Conservation (phyloP, 2,888 invertebrate genomes). For the Glaucopsyche alexis region DNA sequence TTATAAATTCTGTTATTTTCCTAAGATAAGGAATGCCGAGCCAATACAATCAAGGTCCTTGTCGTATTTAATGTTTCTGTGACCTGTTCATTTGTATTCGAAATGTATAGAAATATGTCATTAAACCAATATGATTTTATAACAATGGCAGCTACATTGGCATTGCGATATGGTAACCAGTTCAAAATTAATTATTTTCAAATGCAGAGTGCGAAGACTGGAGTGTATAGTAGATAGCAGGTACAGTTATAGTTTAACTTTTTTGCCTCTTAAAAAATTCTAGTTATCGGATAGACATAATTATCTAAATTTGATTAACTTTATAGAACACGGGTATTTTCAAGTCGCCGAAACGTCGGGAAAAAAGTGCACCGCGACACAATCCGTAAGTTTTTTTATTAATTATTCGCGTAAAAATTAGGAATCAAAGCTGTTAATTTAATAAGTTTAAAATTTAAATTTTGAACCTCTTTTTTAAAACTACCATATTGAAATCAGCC, state of each 20-base stretch:
- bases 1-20: conserved; percentile 9
- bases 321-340: too few species aligned
- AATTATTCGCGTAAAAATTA: too few species aligned
- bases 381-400: too few species aligned
- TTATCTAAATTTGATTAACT: too few species aligned
- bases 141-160: background rate
- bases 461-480: too few species aligned
- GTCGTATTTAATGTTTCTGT: conserved; percentile 8
- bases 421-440: too few species aligned
- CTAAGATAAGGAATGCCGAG: conserved; percentile 10
- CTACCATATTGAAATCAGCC: too few species aligned
- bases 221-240: too few species aligned
- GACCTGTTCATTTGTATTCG: conserved; percentile 24
- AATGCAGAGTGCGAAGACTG: background rate
- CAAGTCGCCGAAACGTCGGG: too few species aligned
- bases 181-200: background rate
- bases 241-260: background rate
- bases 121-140: conserved; percentile 13
- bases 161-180: conserved; percentile 1
- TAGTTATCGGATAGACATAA: too few species aligned
- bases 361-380: too few species aligned
- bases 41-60: conserved; percentile 13
- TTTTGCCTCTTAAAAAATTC: background rate
- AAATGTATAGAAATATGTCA: conserved; percentile 14
- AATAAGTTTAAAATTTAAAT: too few species aligned